Evolutionary conservation across 2,797 vertebrate genomes (phyloP), one percentile per base, ranked within the genome.

Genomic region (Craterocephalus amniculus): DNA sequence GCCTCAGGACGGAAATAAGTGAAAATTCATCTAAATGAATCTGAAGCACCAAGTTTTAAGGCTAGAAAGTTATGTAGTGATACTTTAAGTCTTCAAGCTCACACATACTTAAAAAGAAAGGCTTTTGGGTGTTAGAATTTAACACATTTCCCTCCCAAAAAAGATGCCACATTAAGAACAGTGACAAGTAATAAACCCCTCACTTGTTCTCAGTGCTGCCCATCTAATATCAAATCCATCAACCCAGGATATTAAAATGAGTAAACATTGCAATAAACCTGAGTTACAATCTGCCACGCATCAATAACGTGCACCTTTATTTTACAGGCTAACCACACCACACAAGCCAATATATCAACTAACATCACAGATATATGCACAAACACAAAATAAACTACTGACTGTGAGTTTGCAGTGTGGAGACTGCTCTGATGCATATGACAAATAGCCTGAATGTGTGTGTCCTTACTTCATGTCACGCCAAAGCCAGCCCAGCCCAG

Each of bases 401-500:
- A 58, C 62, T 43, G 20, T 26, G 55, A 76, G 68, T 72, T 81
- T 67, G 55, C 59, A 65, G 63, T 45, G 58, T 2, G 13, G 65
- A 67, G 55, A 43, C 45, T 83, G 57, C 65, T 55, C 61, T 78
- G 69, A 80, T 66, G 48, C 6, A 9, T 49, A 58, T 63, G 58
- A 81, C 65, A 78, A 77, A 80, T 43, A 35, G 58, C 40, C 67
- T 77, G 58, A 75, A 78, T 62, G 52, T 63, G 68, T 51, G 63
- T 61, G 58, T 70, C 63, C 79, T 72, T 87, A 63, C 71, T 80
- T 84, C 63, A 79, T 74, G 69, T 83, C 76, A 67, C 72, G 78
- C 76, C 75, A 72, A 82, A 84, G 77, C 78, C 76, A 80, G 64
- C 78, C 75, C 60, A 60, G 72, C 78, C 83, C 76, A 80, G 83